Evolutionary conservation across 2,888 invertebrate species (phyloP).

Genomic region (Eurytoma adleriae): DNA sequence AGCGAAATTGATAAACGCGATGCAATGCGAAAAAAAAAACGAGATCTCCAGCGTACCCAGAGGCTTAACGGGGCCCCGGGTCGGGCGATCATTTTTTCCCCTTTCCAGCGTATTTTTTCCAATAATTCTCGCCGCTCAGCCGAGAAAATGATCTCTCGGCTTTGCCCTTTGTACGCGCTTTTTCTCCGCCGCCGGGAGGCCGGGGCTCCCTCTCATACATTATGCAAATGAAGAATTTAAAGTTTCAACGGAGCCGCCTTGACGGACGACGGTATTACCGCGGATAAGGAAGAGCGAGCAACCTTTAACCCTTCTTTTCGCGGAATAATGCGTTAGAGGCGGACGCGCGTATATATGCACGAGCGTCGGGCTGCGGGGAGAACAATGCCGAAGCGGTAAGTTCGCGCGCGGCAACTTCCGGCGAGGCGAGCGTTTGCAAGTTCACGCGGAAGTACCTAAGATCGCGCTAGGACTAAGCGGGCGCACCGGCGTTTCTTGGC

Average conservation of each 20-base stretch:
- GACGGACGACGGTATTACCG: conserved; percentile 64
- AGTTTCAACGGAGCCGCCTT: conserved; percentile 61
- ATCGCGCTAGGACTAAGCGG: neutral
- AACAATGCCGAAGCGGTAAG: conserved; percentile 19
- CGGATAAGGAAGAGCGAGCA: conserved; percentile 40
- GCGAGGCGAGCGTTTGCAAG: neutral
- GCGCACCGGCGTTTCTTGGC: neutral
- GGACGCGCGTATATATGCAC: no score
- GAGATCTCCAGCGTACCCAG: neutral
- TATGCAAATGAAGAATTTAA: conserved; percentile 65
- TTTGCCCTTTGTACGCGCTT: conserved; percentile 4
- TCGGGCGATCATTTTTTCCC: neutral
- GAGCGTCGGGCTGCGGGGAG: neutral
- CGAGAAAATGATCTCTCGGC: neutral
- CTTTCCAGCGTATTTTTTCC: conserved; percentile 1
- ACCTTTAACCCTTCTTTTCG: conserved; percentile 43
- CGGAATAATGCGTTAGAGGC: neutral
- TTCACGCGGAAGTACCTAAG: conserved; percentile 3
- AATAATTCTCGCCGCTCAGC: neutral
- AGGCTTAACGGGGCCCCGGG: neutral
- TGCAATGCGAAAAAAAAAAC: conserved; percentile 6
- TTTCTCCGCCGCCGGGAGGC: neutral
- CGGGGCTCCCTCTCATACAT: conserved; percentile 60
- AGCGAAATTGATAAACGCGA: conserved; percentile 25
- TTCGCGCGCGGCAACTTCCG: conserved; percentile 19